Percentiles rank a stretch among this genome's conserved stretches.
These are phyloP conservation scores for Ailurus styani DNA, from an alignment of 2,113 vertebrate species.

Conservation along the genomic window DNA sequence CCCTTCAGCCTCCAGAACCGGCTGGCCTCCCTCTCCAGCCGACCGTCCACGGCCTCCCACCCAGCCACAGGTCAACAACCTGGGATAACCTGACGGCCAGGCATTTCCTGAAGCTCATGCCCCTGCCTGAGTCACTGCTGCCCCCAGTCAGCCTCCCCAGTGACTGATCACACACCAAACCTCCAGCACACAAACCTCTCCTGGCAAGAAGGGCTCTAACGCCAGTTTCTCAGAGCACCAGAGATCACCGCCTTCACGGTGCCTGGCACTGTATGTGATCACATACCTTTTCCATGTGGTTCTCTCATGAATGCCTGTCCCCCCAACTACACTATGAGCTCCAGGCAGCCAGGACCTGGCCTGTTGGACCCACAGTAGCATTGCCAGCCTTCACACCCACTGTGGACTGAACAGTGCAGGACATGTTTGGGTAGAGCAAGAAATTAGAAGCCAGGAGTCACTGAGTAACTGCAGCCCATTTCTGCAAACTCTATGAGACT, in stretches of 20 bases:
- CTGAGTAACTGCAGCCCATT: neutral
- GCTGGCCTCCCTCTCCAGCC: neutral
- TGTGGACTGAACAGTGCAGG: neutral
- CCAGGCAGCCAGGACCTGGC: neutral
- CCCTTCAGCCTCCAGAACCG: no score
- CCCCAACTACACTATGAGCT: neutral
- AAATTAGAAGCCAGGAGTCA: neutral
- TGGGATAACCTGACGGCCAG: neutral
- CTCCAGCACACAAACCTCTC: no score
- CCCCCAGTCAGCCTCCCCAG: neutral
- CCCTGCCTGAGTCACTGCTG: neutral
- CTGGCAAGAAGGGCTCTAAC: neutral
- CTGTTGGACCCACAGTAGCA: neutral
- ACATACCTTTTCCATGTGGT: neutral
- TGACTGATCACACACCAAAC: neutral
- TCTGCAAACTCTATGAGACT: neutral
- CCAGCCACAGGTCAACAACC: neutral
- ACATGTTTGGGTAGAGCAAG: neutral
- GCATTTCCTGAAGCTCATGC: neutral
- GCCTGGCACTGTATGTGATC: neutral
- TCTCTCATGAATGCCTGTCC: neutral
- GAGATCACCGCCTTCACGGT: neutral
- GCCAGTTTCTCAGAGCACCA: neutral
- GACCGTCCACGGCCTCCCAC: neutral
- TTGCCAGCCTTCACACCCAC: neutral